Percentiles rank a stretch among this genome's conserved stretches.
Conservation (phyloP, 2,113 vertebrate genomes). For the Ciconia boyciana region DNA sequence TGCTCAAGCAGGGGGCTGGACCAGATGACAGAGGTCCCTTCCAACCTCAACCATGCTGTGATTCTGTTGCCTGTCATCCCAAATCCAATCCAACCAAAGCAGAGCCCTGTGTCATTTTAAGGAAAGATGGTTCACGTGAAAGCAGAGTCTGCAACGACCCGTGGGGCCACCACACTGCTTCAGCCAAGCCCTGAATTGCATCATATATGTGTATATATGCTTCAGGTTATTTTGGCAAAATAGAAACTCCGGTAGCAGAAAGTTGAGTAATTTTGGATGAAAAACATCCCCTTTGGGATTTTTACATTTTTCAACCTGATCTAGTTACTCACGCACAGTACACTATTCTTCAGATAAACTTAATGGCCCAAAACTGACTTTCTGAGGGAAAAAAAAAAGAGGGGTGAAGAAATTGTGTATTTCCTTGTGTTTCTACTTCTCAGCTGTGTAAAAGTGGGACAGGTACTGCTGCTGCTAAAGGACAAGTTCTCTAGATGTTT, state of each 20-base stretch:
- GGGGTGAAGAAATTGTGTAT: background rate
- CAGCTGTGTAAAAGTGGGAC: background rate
- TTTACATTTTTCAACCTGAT: background rate
- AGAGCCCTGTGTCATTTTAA: rapidly evolving
- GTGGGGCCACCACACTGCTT: background rate
- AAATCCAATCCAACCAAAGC: background rate
- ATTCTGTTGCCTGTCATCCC: background rate
- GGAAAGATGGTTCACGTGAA: background rate
- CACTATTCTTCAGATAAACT: background rate
- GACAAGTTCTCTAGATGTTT: background rate
- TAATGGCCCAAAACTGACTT: background rate
- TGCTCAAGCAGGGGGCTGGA: background rate
- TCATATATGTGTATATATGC: rapidly evolving
- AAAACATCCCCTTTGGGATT: background rate
- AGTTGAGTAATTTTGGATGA: background rate
- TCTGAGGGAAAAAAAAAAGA: too few relatives aligned
- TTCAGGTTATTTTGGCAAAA: background rate
- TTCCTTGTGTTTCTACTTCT: background rate
- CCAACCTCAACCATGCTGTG: background rate
- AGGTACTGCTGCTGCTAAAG: background rate
- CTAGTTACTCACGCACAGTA: background rate
- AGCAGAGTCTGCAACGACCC: background rate
- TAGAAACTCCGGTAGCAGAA: background rate
- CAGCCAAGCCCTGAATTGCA: background rate
- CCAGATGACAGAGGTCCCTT: background rate